Conservation (phyloP, 2,888 invertebrate species). For the Dolomedes plantarius region DNA sequence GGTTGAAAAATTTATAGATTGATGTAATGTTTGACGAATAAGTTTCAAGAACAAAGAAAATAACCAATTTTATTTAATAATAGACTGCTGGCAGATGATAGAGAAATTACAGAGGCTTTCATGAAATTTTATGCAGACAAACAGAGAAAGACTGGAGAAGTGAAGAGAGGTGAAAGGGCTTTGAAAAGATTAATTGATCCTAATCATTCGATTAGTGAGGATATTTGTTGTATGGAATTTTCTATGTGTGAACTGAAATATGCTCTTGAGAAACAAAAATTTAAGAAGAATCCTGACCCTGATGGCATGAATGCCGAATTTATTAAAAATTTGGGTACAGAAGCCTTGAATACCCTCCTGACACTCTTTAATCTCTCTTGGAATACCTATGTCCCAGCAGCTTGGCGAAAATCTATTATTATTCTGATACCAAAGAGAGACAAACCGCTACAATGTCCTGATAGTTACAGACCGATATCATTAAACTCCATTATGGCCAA, state of each 20-base stretch:
- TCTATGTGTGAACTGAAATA: background rate
- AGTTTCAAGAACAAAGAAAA: background rate
- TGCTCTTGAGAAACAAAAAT: background rate
- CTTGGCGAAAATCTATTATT: slow-evolving; percentile 8
- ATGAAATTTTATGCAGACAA: background rate
- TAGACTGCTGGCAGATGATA: background rate
- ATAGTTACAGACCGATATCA: slow-evolving; percentile 1
- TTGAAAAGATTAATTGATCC: background rate
- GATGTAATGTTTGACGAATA: background rate
- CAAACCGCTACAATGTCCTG: background rate
- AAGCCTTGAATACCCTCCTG: background rate
- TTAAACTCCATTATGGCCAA: background rate
- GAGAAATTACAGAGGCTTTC: background rate
- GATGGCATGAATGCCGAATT: background rate
- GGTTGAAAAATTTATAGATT: background rate
- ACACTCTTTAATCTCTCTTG: background rate
- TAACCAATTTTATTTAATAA: background rate
- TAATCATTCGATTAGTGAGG: background rate
- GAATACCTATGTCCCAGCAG: background rate
- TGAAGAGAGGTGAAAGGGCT: background rate
- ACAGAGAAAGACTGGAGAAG: background rate
- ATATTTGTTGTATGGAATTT: background rate
- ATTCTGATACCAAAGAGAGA: slow-evolving; percentile 9
- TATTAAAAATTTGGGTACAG: slow-evolving; percentile 10
- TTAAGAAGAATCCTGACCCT: slow-evolving; percentile 1